Percentiles rank a stretch among this genome's conserved stretches.
Evolutionary conservation across 1,140 invertebrate genomes (phyloP).

Genomic region (Babylonia areolata): DNA sequence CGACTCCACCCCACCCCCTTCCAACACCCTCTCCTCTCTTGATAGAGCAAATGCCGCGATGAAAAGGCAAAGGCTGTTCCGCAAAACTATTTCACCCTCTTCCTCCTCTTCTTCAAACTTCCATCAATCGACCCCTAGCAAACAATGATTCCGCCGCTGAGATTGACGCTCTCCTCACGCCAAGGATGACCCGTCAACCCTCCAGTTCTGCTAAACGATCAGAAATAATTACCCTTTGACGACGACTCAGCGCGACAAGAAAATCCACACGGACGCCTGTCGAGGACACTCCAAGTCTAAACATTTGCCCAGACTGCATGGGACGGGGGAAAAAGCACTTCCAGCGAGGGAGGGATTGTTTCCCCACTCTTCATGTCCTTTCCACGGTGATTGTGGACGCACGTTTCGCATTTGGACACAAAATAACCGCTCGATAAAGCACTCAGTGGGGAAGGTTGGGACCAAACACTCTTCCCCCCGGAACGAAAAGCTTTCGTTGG

Average conservation of each 20-base stretch:
- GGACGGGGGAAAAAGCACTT: neutral
- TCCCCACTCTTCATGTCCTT: neutral
- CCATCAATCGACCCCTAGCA: neutral
- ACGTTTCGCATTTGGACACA: conserved; percentile 18
- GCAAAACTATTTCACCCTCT: neutral
- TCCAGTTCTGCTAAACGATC: neutral
- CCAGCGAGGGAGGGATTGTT: neutral
- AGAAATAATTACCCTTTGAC: conserved; percentile 19
- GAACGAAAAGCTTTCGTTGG: neutral
- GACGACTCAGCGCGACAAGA: neutral
- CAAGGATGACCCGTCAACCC: neutral
- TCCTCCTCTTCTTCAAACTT: too few species aligned
- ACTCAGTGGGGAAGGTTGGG: neutral
- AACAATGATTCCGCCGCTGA: neutral
- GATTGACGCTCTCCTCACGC: neutral
- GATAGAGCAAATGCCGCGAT: too few species aligned
- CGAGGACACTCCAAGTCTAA: neutral
- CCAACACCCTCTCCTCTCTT: too few species aligned
- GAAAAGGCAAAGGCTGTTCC: neutral
- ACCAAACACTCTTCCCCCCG: neutral
- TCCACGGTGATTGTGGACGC: conserved; percentile 4
- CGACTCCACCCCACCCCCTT: too few species aligned
- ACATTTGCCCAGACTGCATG: neutral
- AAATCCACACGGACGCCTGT: neutral
- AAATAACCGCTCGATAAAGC: conserved; percentile 19